Evolutionary conservation across 2,888 invertebrate species (phyloP).

Genomic region (Cantharis nigra): DNA sequence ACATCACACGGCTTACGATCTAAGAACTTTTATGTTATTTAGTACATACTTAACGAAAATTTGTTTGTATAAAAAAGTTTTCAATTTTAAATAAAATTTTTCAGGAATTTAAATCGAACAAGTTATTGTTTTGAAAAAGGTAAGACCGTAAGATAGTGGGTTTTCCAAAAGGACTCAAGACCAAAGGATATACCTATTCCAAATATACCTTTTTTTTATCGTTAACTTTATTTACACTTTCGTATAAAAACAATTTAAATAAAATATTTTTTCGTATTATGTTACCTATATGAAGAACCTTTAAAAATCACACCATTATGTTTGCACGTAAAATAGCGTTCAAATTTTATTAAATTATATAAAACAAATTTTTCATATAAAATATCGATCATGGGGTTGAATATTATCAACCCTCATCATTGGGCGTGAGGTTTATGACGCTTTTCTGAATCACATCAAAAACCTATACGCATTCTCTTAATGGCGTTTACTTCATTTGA

Average conservation of each 20-base stretch:
- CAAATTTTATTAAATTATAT: neutral
- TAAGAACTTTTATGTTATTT: too few species aligned
- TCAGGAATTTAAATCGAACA: neutral
- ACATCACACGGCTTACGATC: too few species aligned
- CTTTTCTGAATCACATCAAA: slow-evolving; percentile 1
- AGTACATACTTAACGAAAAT: too few species aligned
- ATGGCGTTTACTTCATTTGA: slow-evolving; percentile 3
- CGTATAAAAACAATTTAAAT: neutral
- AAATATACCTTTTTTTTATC: neutral
- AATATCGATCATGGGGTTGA: neutral
- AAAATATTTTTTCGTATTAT: neutral
- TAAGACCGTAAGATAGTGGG: neutral
- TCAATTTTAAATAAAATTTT: neutral
- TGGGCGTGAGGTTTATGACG: neutral
- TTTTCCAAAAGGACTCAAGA: neutral
- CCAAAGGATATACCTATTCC: neutral
- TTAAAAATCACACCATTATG: neutral
- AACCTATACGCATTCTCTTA: slow-evolving; percentile 1
- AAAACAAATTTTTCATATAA: neutral
- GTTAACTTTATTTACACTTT: neutral
- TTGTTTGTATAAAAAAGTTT: too few species aligned
- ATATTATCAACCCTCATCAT: neutral
- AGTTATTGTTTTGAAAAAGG: neutral
- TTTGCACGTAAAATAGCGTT: neutral
- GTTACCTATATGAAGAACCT: neutral